phyloP scores from a whole-genome alignment of 2,888 invertebrate species.

The Drosophila monieri region DNA sequence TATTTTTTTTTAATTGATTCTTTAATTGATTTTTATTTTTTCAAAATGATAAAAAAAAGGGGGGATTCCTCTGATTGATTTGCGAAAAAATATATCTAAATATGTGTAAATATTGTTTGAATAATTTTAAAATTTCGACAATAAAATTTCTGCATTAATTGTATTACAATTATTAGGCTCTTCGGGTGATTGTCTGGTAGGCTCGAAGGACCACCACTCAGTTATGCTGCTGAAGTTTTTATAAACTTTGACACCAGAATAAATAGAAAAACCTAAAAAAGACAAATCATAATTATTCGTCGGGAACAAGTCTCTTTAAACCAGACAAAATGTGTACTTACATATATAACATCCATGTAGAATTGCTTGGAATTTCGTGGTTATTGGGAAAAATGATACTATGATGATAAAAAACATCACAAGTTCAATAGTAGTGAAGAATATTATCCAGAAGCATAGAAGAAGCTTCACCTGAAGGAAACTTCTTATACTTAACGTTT shows the following conservation, averaged over 20 bases:
- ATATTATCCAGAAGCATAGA: not conserved
- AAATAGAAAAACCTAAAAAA: not conserved
- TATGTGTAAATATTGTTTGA: too few relatives aligned
- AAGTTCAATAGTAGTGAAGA: not conserved
- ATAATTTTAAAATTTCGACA: too few relatives aligned
- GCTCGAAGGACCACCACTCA: not conserved
- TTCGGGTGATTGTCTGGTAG: not conserved
- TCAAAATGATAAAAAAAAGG: too few relatives aligned
- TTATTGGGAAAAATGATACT: not conserved
- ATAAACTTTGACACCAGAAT: not conserved
- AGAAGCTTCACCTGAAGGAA: not conserved
- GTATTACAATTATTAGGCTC: too few relatives aligned
- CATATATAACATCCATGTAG: not conserved
- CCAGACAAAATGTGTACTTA: not conserved
- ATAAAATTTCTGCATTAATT: too few relatives aligned
- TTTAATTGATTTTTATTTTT: too few relatives aligned
- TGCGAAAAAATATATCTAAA: too few relatives aligned
- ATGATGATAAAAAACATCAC: not conserved
- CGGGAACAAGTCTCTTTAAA: too few relatives aligned
- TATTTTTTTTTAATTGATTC: too few relatives aligned
- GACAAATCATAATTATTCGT: too few relatives aligned
- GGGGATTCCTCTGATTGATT: too few relatives aligned
- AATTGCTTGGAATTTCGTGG: not conserved
- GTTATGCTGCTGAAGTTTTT: not conserved
- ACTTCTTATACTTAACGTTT: not conserved